Evolutionary conservation across 2,113 vertebrate species (phyloP).

Genomic region (Pseudopodoces humilis): DNA sequence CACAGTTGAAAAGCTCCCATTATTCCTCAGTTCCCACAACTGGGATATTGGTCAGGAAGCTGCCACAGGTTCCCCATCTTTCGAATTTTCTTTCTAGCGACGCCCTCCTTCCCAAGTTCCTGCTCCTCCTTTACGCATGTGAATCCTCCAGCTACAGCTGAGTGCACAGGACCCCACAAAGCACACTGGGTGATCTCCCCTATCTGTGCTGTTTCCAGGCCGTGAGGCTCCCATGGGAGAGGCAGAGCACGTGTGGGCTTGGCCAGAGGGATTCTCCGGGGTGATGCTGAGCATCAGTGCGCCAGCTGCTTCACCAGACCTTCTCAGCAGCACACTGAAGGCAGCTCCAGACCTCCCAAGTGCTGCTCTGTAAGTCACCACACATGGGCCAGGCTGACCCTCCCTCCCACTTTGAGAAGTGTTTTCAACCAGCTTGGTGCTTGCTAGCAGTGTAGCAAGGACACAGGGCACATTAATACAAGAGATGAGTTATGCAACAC

Average conservation of each 20-base stretch:
- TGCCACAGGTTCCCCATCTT: not conserved
- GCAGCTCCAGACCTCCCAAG: not conserved
- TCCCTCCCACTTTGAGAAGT: not conserved
- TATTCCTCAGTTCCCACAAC: not conserved
- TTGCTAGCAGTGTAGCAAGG: not conserved
- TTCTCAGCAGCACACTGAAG: not conserved
- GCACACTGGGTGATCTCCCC: no score
- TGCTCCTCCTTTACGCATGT: not conserved
- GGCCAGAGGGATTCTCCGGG: fast-evolving
- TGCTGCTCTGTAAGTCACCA: not conserved
- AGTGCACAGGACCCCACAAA: not conserved
- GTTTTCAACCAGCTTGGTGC: not conserved
- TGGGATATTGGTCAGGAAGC: not conserved
- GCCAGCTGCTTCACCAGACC: not conserved
- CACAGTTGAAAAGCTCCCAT: not conserved
- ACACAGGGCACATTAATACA: not conserved
- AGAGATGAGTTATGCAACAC: not conserved
- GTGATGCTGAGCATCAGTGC: not conserved
- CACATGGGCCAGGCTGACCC: no score
- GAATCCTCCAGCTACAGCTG: not conserved
- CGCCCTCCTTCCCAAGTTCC: not conserved
- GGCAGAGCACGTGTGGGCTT: not conserved
- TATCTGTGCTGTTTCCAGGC: not conserved
- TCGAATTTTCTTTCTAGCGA: not conserved
- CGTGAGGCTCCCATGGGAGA: fast-evolving